Conservation (phyloP, 2,797 vertebrate genomes). For the Schizothorax lantsangensis region DNA sequence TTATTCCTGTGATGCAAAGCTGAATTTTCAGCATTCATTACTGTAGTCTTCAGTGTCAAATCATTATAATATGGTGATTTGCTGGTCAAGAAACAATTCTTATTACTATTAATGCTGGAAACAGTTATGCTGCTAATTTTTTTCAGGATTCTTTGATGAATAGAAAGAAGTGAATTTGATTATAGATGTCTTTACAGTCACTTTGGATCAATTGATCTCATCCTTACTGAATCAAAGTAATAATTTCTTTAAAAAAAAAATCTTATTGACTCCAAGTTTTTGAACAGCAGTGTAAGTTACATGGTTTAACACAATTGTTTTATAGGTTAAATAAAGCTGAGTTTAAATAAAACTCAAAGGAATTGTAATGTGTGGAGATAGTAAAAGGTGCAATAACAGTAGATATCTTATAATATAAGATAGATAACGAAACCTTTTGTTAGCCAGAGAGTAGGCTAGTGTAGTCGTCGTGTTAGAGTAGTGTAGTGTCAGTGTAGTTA, state of each 20-base stretch:
- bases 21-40: background rate
- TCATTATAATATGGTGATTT: background rate
- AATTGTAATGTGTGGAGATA: background rate
- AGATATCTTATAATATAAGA: background rate
- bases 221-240: background rate
- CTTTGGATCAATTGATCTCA: background rate
- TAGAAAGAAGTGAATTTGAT: background rate
- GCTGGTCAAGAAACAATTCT: background rate
- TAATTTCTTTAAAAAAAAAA: background rate
- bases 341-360: background rate
- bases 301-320: background rate
- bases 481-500: constrained; percentile 16
- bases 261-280: too few species aligned
- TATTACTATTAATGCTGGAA: background rate
- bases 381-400: background rate
- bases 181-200: background rate
- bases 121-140: background rate
- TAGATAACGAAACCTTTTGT: background rate
- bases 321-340: background rate
- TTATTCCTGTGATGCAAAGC: background rate
- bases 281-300: background rate
- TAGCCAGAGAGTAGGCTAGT: background rate
- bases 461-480: background rate
- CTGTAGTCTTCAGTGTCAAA: background rate
- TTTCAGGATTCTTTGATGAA: background rate